A percentile compares a stretch with the other conserved stretches of the same genome.
phyloP scores from a whole-genome alignment of 2,113 vertebrate genomes.

The Bufo gargarizans region DNA sequence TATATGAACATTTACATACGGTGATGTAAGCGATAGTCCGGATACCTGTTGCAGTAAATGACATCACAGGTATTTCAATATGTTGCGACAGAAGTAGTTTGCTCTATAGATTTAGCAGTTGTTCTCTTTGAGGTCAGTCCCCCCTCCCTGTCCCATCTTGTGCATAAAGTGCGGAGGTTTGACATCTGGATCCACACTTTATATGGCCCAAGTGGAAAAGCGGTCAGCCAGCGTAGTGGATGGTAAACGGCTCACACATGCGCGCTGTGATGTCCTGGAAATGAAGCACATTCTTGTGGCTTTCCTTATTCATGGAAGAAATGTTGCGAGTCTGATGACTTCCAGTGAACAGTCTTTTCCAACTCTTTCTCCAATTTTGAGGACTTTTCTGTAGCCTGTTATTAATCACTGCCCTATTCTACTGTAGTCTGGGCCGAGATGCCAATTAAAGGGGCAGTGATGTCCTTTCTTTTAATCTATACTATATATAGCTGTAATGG shows the following conservation, averaged over 20 bases:
- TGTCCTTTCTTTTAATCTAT: too few relatives aligned
- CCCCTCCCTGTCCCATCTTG: neutral
- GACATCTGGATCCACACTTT: neutral
- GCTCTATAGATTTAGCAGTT: too few relatives aligned
- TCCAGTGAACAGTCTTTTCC: slow-evolving; percentile 55
- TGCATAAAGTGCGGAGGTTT: neutral
- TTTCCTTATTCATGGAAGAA: slow-evolving; percentile 51
- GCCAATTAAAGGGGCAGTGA: neutral
- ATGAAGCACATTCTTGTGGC: slow-evolving; percentile 55
- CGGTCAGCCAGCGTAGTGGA: neutral
- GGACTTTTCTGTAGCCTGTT: slow-evolving; percentile 13
- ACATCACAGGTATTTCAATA: too few relatives aligned
- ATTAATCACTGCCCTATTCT: slow-evolving; percentile 24
- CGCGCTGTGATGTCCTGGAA: slow-evolving; percentile 19
- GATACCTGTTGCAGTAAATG: too few relatives aligned
- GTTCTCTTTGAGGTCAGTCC: neutral
- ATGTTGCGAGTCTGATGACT: slow-evolving; percentile 10
- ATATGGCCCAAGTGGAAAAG: neutral
- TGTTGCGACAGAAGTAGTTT: too few relatives aligned
- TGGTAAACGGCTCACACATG: slow-evolving; percentile 9
- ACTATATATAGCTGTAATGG: too few relatives aligned
- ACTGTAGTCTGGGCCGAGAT: neutral
- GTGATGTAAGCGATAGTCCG: too few relatives aligned
- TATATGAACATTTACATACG: too few relatives aligned
- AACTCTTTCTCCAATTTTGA: slow-evolving; percentile 28